Percentiles rank a stretch among this genome's conserved stretches.
Conservation (phyloP, 2,888 invertebrate genomes). For the Mycalesis mineus region DNA sequence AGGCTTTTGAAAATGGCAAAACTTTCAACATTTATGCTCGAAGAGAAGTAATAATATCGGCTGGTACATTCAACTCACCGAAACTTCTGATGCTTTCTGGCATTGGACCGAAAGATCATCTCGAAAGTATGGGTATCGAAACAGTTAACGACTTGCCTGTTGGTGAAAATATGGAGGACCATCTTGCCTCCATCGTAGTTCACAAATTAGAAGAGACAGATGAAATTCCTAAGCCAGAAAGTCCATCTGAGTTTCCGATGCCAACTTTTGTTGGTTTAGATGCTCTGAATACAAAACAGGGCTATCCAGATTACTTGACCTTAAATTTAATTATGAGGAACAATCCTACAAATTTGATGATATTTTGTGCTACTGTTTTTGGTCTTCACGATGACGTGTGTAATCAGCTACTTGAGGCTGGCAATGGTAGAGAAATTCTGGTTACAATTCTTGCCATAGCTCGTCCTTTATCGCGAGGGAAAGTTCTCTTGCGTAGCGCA, state of each 20-base stretch:
- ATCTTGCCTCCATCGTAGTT: conserved; percentile 42
- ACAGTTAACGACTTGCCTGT: conserved; percentile 57
- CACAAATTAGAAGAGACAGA: conserved; percentile 34
- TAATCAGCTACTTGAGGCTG: conserved; percentile 28
- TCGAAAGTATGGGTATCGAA: conserved; percentile 45
- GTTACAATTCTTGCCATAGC: conserved; percentile 31
- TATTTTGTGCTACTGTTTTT: conserved; percentile 32
- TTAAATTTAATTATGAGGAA: conserved; percentile 30
- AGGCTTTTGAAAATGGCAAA: conserved; percentile 41
- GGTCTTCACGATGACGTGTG: conserved; percentile 34
- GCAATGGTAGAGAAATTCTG: conserved; percentile 29
- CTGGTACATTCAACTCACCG: too few species aligned
- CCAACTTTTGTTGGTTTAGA: conserved; percentile 44
- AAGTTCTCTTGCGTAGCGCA: conserved; percentile 67
- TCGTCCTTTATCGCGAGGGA: conserved; percentile 71
- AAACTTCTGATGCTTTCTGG: too few species aligned
- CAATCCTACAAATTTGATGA: conserved; percentile 24
- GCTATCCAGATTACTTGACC: conserved; percentile 54
- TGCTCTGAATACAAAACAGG: conserved; percentile 77
- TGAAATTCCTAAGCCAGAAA: conserved; percentile 42
- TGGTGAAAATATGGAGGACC: conserved; percentile 65
- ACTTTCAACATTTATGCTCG: too few species aligned
- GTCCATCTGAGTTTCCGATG: conserved; percentile 41
- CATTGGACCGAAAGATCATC: conserved; percentile 57
- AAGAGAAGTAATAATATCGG: too few species aligned